Evolutionary conservation across 2,113 vertebrate genomes (phyloP), one percentile per base, ranked within the genome.

Genomic region (Mormyrus lacerda): DNA sequence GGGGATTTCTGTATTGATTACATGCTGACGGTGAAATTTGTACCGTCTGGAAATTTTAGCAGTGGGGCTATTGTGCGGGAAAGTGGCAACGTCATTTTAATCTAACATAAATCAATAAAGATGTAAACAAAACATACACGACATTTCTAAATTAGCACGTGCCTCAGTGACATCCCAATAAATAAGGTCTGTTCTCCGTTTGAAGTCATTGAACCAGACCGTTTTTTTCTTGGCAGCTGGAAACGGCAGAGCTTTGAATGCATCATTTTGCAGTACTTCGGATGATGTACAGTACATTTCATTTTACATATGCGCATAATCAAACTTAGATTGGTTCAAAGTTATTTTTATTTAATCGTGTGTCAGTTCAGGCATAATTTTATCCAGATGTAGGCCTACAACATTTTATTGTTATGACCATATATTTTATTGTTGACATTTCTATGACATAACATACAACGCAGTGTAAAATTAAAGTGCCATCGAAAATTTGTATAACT

Each of bases 391-490:
- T 42, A 69, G 61, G n/a, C 61, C 27, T 69, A 42, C 35, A 42
- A 19, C 15, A 79, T 79, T 79, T 79, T 17, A 39, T 79, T 79
- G 13, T 42, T 79, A 79, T 39, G 2, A 79, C 73, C 35, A 19
- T 42, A 79, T 79, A 42, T 79, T 79, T 79, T 79, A 79, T 76
- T 76, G 69, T 76, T 76, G 69, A 19, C 69, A 76, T 79, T 79
- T 79, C 35, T 79, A 76, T 76, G 31, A 76, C 3, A 44, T 47
- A 76, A 76, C 69, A 76, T 76, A 39, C 4, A 61, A 4, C 4
- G 2, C 21, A 39, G 27, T 39, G 69, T 39, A 84, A 47, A 84
- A 24, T 84, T 65, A 11, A 65, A 84, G 39, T 84, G 82, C 47
- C 39, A 84, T 27, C 9, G 21, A 84, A 84, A 84, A 84, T 84